Percentiles rank a stretch among this genome's conserved stretches.
Evolutionary conservation across 2,113 vertebrate species (phyloP).

Genomic region (Anarhynchus alexandrinus): DNA sequence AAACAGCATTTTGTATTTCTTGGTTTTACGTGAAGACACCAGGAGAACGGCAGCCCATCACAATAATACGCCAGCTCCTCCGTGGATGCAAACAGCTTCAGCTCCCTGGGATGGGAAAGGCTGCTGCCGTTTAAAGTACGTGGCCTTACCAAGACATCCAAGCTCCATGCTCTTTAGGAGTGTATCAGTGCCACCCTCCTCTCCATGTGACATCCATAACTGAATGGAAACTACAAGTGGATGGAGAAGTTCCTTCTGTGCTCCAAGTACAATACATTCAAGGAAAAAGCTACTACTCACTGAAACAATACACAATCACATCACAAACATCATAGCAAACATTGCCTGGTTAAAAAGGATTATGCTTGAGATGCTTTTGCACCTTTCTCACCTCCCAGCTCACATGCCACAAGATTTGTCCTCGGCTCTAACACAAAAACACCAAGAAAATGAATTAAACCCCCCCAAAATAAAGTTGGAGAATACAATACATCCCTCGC

Average conservation of each 20-base stretch:
- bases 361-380: background rate
- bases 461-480: background rate
- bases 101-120: background rate
- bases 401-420: background rate
- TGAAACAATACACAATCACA: background rate
- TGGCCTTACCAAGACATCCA: background rate
- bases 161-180: background rate
- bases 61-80: background rate
- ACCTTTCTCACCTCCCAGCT: background rate
- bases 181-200: background rate
- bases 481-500: background rate
- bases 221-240: accelerated
- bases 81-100: accelerated
- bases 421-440: background rate
- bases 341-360: background rate
- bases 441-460: background rate
- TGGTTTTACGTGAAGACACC: background rate
- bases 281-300: background rate
- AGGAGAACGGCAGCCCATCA: background rate
- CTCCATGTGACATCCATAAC: accelerated
- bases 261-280: background rate
- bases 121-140: background rate
- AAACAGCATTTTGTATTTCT: background rate
- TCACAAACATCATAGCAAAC: background rate
- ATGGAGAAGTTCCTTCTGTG: background rate